Percentiles rank a stretch among this genome's conserved stretches.
These are phyloP conservation scores for Nyctereutes procyonoides DNA, from an alignment of 2,113 vertebrate species.

Conservation along the genomic window DNA sequence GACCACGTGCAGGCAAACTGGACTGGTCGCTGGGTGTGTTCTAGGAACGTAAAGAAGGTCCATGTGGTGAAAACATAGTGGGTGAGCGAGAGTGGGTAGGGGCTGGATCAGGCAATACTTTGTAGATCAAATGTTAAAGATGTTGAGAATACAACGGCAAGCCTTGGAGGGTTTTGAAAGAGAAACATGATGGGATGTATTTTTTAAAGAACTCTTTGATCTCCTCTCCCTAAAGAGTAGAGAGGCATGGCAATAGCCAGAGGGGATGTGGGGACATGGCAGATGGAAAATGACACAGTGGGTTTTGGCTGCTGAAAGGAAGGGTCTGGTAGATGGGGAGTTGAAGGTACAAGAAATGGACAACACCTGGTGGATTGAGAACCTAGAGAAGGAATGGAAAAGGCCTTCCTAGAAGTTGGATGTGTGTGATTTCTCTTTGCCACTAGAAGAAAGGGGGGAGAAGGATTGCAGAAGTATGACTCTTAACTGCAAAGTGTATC, in stretches of 20 bases:
- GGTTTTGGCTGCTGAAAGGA: neutral
- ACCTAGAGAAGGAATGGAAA: neutral
- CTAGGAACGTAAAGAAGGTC: neutral
- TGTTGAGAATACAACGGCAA: neutral
- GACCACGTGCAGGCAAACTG: neutral
- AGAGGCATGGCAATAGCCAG: neutral
- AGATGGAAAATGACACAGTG: neutral
- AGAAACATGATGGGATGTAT: neutral
- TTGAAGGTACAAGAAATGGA: neutral
- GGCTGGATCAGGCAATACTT: neutral
- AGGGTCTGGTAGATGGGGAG: neutral
- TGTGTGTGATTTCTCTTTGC: neutral
- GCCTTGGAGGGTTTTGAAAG: conserved; percentile 26
- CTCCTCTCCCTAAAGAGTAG: neutral
- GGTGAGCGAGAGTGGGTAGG: neutral
- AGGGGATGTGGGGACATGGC: neutral
- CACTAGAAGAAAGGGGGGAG: neutral
- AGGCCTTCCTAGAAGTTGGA: neutral
- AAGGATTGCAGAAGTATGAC: neutral
- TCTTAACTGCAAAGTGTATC: neutral
- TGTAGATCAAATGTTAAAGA: conserved; percentile 34
- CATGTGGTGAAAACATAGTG: neutral
- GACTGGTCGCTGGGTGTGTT: neutral
- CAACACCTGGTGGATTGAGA: neutral
- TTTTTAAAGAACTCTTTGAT: conserved; percentile 36